phyloP scores from a whole-genome alignment of 2,113 vertebrate genomes.

The Leucopternis melanops region DNA sequence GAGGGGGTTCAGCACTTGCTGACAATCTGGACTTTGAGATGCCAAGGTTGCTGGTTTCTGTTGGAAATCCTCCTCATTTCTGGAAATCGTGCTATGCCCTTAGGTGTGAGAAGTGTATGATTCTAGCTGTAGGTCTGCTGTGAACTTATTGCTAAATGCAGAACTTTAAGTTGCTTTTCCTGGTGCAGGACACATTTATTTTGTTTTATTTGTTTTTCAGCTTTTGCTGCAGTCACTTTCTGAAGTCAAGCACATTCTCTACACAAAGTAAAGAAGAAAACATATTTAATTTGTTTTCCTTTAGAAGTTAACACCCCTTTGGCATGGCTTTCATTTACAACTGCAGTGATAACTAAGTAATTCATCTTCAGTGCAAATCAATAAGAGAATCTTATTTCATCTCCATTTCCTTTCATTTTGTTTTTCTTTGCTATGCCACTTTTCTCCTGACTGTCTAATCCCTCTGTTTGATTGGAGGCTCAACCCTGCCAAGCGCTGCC shows the following conservation, averaged over 20 bases:
- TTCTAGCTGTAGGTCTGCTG: background rate
- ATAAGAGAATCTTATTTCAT: constrained; percentile 25
- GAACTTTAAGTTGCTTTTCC: background rate
- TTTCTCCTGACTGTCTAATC: background rate
- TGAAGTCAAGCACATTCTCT: background rate
- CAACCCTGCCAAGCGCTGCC: background rate
- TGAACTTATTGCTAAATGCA: background rate
- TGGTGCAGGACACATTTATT: background rate
- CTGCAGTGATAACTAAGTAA: constrained; percentile 26
- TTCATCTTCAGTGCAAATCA: constrained; percentile 23
- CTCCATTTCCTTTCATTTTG: background rate
- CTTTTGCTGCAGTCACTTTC: background rate
- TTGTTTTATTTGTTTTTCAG: background rate
- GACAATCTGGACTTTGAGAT: background rate
- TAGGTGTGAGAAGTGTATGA: background rate
- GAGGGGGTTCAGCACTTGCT: background rate
- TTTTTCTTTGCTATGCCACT: background rate
- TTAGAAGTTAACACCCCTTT: background rate
- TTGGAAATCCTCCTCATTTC: background rate
- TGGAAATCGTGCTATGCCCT: background rate
- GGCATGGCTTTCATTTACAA: constrained; percentile 30
- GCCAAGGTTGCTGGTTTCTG: background rate
- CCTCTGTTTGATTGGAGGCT: background rate
- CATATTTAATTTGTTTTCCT: background rate
- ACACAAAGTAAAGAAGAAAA: background rate